Evolutionary conservation across 2,888 invertebrate species (phyloP).

Genomic region (Polymixis lichenea): DNA sequence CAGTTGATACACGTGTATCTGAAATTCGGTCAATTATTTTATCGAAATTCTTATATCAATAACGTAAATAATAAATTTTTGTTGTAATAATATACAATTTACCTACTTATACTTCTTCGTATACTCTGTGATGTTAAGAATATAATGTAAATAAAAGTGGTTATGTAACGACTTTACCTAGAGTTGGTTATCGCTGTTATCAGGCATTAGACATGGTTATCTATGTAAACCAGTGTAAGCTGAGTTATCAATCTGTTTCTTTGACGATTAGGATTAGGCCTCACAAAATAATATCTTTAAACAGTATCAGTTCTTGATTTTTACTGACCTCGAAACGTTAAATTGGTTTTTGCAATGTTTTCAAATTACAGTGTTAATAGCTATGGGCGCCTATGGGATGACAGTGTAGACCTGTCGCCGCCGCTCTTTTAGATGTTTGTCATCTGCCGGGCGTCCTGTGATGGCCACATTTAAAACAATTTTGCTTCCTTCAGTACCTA

Average conservation of each 20-base stretch:
- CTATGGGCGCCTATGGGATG: too few relatives aligned
- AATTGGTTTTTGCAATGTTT: too few relatives aligned
- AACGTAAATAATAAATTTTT: not conserved
- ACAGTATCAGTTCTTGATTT: not conserved
- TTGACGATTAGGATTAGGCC: conserved; percentile 1
- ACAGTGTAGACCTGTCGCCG: too few relatives aligned
- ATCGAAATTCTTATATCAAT: conserved; percentile 1
- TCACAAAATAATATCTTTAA: not conserved
- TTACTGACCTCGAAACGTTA: not conserved
- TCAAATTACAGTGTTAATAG: too few relatives aligned
- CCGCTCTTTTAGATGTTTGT: too few relatives aligned
- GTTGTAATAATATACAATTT: not conserved
- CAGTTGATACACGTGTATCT: not conserved
- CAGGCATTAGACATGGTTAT: conserved; percentile 30
- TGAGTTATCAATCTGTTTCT: conserved; percentile 23
- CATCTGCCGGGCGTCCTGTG: too few relatives aligned
- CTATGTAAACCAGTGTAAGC: conserved; percentile 54
- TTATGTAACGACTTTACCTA: conserved; percentile 40
- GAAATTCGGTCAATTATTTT: conserved; percentile 25
- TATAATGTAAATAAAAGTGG: not conserved
- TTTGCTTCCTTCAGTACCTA: too few relatives aligned
- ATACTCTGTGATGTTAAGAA: not conserved
- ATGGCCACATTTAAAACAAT: too few relatives aligned
- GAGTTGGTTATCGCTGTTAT: conserved; percentile 26
- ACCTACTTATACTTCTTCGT: not conserved